Base-by-base conservation (phyloP, 2,113 vertebrate species). In the Philantomba maxwellii region DNA sequence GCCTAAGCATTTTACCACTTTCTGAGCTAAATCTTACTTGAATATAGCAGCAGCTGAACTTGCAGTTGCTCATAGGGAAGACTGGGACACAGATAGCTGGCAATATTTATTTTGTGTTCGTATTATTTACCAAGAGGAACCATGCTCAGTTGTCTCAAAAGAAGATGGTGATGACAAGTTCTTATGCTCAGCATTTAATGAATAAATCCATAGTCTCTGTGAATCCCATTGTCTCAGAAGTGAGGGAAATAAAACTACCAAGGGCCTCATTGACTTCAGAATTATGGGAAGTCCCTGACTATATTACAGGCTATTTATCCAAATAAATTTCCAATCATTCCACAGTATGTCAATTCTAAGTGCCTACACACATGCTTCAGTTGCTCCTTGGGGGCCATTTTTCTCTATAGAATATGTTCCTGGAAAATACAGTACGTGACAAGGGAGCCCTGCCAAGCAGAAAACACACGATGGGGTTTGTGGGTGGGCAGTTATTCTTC, bases 221-320 rank as follows among this genome's bases (percentile, higher is more conserved):
- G 82, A 92, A 95, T 84, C 33, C 47, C 93, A 96, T 92, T 97
- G 89, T 95, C 88, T 95, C 93, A 47, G 90, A 97, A 96, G 85
- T 91, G 55, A 96, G 62, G 36, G 81, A 97, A 97, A 96, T 97
- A 98, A 97, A 97, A 95, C 77, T 43, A 97, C 85, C 10, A 0
- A 96, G 93, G 94, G 96, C 82, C 53, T 96, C 97, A 94, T 91
- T 97, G 96, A 96, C 57, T 98, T 96, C 86, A 96, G 93, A 97
- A 97, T 97, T 95, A 97, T 97, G 86, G 55, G 81, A 96, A 94
- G 82, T 97, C 49, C 49, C 85, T 96, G 97, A 88, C 93, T 96
- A 58, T 86, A 97, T 96, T 93, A 94, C 90, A 96, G 81, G 81
- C 93, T 93, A 98, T 96, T 97, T 97, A 95, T 95, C 95, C 95